Evolutionary conservation across 2,113 vertebrate genomes (phyloP), one percentile per base, ranked within the genome.

Genomic region (Lethenteron reissneri): DNA sequence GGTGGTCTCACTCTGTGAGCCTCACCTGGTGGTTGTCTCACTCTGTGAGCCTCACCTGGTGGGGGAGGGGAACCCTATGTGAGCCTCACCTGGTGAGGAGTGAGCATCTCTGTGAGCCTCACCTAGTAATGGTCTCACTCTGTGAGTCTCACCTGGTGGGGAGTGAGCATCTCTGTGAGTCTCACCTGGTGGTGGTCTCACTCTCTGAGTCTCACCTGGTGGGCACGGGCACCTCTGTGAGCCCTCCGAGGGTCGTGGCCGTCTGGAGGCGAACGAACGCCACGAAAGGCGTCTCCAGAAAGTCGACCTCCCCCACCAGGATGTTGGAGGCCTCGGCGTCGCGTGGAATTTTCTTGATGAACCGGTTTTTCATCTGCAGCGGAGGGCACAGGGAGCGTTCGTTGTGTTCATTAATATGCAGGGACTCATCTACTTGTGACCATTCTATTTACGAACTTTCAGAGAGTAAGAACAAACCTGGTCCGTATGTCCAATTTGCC

Each of bases 261-360:
- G 97, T 87, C 79, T 92, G 88, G 70, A 99, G 81, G 57, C 94
- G 85, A 13, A 97, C 87, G 11, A 99, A 99, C 74, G 94, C 91
- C 77, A 99, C 88, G 76, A 96, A 97, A 0, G 94, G 92, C 1
- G 76, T 59, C 58, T 96, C 91, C 79, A 99, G 79, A 81, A 96
- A 99, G 76, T 96, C 89, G 1, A 97, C 92, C 77, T 97, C 94
- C 71, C 94, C 94, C 1, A 99, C 92, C 73, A 99, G 84, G 71
- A 99, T 90, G 0, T 99, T 99, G 78, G 92, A 99, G 73, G 92
- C 94, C 79, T 99, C 94, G 0, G 94, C 94, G 2, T 99, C 92
- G 72, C 90, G 88, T 7, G 94, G 92, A 77, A 99, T 76, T 57
- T 99, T 99, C 83, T 99, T 99, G 90, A 97, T 97, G 79, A 99